These are phyloP conservation scores for Oscheius sp. DNA, from an alignment of 1,140 invertebrate species.

Conservation along the genomic window DNA sequence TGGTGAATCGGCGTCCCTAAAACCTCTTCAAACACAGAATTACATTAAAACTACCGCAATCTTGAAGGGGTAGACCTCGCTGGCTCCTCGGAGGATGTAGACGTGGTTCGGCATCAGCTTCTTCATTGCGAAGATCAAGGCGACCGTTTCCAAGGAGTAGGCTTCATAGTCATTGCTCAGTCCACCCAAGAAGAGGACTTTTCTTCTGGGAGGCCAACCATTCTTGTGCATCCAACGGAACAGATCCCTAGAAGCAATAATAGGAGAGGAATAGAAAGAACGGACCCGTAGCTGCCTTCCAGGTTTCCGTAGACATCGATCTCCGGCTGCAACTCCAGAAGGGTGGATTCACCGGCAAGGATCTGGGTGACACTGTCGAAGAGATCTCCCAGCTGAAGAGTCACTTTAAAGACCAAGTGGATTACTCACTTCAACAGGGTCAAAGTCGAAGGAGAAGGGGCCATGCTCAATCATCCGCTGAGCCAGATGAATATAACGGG, in stretches of 20 bases:
- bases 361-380: slow-evolving; percentile 9
- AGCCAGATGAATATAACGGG: slow-evolving; percentile 2
- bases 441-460: slow-evolving; percentile 2
- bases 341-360: slow-evolving; percentile 9
- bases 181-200: slow-evolving; percentile 19
- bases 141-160: slow-evolving; percentile 15
- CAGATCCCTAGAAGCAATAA: slow-evolving; percentile 2
- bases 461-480: slow-evolving; percentile 18
- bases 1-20: slow-evolving; percentile 2
- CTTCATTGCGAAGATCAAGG: slow-evolving; percentile 21
- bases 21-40: too few relatives aligned
- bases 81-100: slow-evolving; percentile 13
- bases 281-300: slow-evolving; percentile 7
- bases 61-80: neutral
- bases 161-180: neutral
- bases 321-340: neutral
- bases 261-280: neutral
- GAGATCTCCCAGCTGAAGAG: slow-evolving; percentile 3
- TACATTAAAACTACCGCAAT: too few relatives aligned
- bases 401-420: too few relatives aligned
- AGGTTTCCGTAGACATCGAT: slow-evolving; percentile 15
- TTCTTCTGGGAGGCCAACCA: slow-evolving; percentile 15
- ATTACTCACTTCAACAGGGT: slow-evolving; percentile 10
- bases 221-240: slow-evolving; percentile 21
- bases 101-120: slow-evolving; percentile 5